These are phyloP conservation scores for Drosophila malerkotliana DNA, from an alignment of 1,140 invertebrate species.

Conservation along the genomic window DNA sequence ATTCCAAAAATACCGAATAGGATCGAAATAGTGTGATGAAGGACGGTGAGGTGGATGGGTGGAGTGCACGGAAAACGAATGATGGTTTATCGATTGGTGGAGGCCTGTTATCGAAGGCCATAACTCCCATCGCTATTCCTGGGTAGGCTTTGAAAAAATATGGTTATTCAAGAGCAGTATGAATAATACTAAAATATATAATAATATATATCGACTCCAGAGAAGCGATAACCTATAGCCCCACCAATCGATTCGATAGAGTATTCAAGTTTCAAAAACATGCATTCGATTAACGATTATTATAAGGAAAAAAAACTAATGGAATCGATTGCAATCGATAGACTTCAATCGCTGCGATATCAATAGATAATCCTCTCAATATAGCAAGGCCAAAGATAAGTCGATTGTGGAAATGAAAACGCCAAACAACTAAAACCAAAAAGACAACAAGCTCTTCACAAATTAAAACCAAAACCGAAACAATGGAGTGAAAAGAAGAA, in stretches of 20 bases:
- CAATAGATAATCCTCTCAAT: slow-evolving; percentile 18
- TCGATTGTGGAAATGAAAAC: slow-evolving; percentile 12
- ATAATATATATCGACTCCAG: no score
- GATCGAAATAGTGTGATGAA: background rate
- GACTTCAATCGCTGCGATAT: slow-evolving; percentile 13
- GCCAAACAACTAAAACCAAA: slow-evolving; percentile 13
- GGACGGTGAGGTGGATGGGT: background rate
- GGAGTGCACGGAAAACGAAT: slow-evolving; percentile 31
- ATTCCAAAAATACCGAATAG: slow-evolving; percentile 24
- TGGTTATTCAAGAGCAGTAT: background rate
- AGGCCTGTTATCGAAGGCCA: slow-evolving; percentile 33
- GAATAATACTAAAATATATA: no score
- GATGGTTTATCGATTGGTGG: slow-evolving; percentile 47
- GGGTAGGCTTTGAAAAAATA: background rate
- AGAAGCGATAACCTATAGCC: slow-evolving; percentile 13
- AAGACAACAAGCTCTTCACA: slow-evolving; percentile 5
- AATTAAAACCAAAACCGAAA: slow-evolving; percentile 10
- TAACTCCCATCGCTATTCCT: background rate
- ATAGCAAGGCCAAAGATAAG: slow-evolving; percentile 30
- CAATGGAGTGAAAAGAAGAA: slow-evolving; percentile 1
- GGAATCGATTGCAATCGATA: slow-evolving; percentile 12
- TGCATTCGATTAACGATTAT: slow-evolving; percentile 30
- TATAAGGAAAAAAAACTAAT: slow-evolving; percentile 28
- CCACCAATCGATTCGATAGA: slow-evolving; percentile 18
- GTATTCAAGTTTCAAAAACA: slow-evolving; percentile 17